A percentile compares a stretch with the other conserved stretches of the same genome.
Conservation (phyloP, 2,797 vertebrate species). For the Acanthornis magna region DNA sequence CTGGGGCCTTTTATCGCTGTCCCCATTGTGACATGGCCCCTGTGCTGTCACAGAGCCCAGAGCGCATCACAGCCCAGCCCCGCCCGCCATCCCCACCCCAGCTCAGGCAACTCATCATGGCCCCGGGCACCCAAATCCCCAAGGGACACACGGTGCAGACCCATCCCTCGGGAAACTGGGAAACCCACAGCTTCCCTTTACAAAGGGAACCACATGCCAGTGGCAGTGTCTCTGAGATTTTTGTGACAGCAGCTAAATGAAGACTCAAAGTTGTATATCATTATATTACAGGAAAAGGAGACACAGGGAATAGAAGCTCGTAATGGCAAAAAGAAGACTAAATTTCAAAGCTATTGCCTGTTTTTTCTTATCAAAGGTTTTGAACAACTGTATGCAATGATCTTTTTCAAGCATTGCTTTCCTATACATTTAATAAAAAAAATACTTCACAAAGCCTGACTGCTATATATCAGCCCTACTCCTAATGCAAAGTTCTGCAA, state of each 20-base stretch:
- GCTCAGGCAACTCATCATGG: neutral
- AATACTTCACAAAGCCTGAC: neutral
- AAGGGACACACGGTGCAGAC: neutral
- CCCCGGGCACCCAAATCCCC: neutral
- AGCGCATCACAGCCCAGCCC: neutral
- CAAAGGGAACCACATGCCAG: no score
- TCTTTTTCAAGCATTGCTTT: no score
- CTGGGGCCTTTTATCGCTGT: rapidly evolving
- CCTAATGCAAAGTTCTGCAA: neutral
- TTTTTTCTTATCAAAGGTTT: no score
- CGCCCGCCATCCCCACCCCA: rapidly evolving
- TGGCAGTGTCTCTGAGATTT: no score
- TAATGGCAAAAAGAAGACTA: no score
- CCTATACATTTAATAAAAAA: neutral
- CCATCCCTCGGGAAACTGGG: neutral
- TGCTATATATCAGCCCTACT: neutral
- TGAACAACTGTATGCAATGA: no score
- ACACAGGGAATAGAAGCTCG: no score
- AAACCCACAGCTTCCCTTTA: neutral
- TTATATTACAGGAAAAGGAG: no score
- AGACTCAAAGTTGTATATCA: no score
- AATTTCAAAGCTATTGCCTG: no score
- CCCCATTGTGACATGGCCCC: neutral
- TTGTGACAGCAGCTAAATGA: no score
- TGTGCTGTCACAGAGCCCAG: neutral